Conservation (phyloP, 2,113 vertebrate species). For the Mohoua ochrocephala region DNA sequence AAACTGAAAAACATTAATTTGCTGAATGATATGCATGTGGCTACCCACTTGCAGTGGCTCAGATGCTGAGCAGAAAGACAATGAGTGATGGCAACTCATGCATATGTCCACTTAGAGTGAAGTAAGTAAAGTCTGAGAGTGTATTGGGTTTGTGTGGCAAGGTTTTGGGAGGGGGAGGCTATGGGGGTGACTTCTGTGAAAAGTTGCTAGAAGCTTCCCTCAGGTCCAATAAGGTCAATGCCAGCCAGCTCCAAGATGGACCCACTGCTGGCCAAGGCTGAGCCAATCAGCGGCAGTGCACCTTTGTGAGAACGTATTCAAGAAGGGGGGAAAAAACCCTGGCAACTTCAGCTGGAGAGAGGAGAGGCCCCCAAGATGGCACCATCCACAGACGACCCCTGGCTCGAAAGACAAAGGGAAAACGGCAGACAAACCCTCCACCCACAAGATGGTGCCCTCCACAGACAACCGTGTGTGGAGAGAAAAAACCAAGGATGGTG, state of each 20-base stretch:
- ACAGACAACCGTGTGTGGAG: background rate
- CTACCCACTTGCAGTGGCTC: background rate
- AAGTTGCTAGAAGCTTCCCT: too few relatives aligned
- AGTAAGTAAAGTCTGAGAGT: too few relatives aligned
- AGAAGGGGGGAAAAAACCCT: background rate
- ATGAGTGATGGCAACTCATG: too few relatives aligned
- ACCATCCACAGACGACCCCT: background rate
- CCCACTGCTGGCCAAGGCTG: too few relatives aligned
- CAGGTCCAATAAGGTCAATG: too few relatives aligned
- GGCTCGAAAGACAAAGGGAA: background rate
- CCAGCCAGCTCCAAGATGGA: too few relatives aligned
- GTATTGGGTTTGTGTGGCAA: too few relatives aligned
- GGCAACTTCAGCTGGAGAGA: background rate
- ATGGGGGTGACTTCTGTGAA: too few relatives aligned
- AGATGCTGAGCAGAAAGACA: background rate
- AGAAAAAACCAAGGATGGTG: background rate
- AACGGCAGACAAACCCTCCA: background rate
- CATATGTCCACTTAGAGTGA: too few relatives aligned
- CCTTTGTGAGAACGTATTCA: background rate
- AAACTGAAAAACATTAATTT: background rate
- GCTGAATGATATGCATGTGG: background rate
- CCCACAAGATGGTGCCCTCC: background rate
- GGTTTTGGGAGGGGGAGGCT: too few relatives aligned
- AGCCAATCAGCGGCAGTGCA: background rate
- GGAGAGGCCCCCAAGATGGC: background rate